Evolutionary conservation across 2,113 vertebrate genomes (phyloP), one percentile per base, ranked within the genome.

Genomic region (Limnothrissa miodon): DNA sequence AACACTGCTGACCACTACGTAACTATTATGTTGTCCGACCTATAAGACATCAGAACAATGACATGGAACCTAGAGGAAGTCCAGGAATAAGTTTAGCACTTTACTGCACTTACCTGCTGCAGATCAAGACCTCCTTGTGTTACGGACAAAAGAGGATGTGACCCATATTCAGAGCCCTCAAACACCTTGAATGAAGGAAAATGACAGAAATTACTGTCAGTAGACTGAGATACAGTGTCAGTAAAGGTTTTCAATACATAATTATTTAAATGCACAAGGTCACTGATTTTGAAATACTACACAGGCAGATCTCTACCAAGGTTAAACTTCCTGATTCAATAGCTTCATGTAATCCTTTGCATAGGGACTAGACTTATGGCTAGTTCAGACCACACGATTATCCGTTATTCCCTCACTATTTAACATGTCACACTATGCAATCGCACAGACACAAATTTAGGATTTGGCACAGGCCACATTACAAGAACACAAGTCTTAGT

Each of bases 131-230:
- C 93, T 89, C 92, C 94, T 89, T 95, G 94, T 19, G 93, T 80
- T 88, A 95, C 70, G 0, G 93, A 94, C 92, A 95, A 95, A 81
- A 95, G 89, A 15, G 93, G 93, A 83, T 95, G 94, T 80, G 93
- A 94, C 79, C 93, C 91, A 78, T 94, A 95, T 86, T 95, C 94
- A 62, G 93, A 93, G 1, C 93, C 91, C 88, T 95, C 94, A 83
- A 93, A 94, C 89, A 95, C 93, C 94, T 95, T 87, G 84, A 89
- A 45, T 84, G 48, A 78, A 90, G 78, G 84, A 85, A 89, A 62
- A 78, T 82, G 82, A 93, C 89, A 92, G 81, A 88, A 79, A 56
- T 56, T 56, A 51, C 17, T 51, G 48, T 48, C 46, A 48, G 11
- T 17, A 48, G 46, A 48, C 46, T 19, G 48, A 19, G 48, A 19